Conservation (phyloP, 2,797 vertebrate genomes). For the Malacoraja senta region DNA sequence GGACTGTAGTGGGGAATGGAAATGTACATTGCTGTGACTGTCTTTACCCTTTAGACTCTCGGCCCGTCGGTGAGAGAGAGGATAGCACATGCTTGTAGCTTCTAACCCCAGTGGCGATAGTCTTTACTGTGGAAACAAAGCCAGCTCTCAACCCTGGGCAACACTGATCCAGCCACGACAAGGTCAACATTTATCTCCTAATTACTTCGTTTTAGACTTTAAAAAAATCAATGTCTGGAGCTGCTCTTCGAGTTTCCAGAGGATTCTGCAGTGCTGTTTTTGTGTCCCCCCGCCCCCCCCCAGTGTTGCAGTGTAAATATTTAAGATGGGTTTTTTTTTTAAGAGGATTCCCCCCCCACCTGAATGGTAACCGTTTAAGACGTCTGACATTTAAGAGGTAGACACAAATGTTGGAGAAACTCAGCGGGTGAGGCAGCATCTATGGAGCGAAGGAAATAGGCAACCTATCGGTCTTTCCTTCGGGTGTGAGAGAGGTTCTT, state of each 20-base stretch:
- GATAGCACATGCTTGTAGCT: background rate
- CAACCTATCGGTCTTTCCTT: background rate
- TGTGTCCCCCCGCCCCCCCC: too few relatives aligned
- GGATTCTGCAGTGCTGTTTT: background rate
- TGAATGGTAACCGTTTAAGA: background rate
- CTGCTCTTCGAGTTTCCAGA: background rate
- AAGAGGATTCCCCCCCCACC: too few relatives aligned
- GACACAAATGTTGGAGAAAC: too few relatives aligned
- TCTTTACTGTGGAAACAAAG: background rate
- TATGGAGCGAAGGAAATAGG: too few relatives aligned
- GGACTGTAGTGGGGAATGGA: background rate
- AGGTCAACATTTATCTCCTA: background rate
- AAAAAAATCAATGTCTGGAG: background rate
- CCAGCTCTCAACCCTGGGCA: background rate
- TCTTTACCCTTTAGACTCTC: background rate
- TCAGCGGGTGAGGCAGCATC: too few relatives aligned
- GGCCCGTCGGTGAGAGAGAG: background rate
- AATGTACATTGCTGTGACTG: background rate
- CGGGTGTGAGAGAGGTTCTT: background rate
- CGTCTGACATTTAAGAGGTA: too few relatives aligned
- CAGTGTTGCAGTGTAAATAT: background rate
- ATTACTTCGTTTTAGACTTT: background rate
- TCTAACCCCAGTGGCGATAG: background rate
- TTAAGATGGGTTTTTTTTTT: background rate
- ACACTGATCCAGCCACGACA: background rate